These are phyloP conservation scores for Ferdinandea cuprea DNA, from an alignment of 2,888 invertebrate genomes.

Conservation along the genomic window DNA sequence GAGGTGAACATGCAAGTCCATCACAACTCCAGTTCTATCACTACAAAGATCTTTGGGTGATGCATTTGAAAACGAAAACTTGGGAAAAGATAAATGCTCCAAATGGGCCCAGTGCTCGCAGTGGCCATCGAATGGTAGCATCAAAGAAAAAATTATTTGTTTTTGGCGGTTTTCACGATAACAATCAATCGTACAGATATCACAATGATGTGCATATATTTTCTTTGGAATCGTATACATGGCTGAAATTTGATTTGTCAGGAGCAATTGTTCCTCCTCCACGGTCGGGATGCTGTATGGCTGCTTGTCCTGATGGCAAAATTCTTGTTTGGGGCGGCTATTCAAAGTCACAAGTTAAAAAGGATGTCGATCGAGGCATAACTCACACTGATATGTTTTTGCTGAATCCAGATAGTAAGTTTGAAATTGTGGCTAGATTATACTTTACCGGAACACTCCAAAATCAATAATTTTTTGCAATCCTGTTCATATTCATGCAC, in stretches of 20 bases:
- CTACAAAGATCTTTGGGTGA: slow-evolving; percentile 95
- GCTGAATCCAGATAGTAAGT: slow-evolving; percentile 86
- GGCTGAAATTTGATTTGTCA: slow-evolving; percentile 88
- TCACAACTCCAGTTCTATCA: slow-evolving; percentile 96
- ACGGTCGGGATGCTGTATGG: slow-evolving; percentile 89
- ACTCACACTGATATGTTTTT: slow-evolving; percentile 89
- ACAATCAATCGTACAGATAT: slow-evolving; percentile 92
- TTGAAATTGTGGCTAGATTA: not conserved
- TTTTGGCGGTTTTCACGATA: slow-evolving; percentile 97
- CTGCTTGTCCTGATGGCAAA: slow-evolving; percentile 85
- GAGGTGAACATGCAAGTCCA: slow-evolving; percentile 96
- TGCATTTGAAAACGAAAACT: slow-evolving; percentile 88
- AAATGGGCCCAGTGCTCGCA: slow-evolving; percentile 92
- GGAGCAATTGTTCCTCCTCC: slow-evolving; percentile 88
- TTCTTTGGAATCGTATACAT: slow-evolving; percentile 90
- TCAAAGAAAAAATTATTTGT: slow-evolving; percentile 91
- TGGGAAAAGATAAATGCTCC: slow-evolving; percentile 92
- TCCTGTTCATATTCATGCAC: no score
- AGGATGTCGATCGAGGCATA: slow-evolving; percentile 89
- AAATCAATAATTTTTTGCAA: no score
- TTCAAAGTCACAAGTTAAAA: slow-evolving; percentile 88
- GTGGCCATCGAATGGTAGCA: slow-evolving; percentile 94
- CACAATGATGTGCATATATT: slow-evolving; percentile 94
- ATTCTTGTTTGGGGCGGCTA: slow-evolving; percentile 91
- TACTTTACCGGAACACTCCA: no score